Base-by-base conservation (phyloP, 35 echinoderm and acorn worm genomes). In the Lytechinus pictus region DNA sequence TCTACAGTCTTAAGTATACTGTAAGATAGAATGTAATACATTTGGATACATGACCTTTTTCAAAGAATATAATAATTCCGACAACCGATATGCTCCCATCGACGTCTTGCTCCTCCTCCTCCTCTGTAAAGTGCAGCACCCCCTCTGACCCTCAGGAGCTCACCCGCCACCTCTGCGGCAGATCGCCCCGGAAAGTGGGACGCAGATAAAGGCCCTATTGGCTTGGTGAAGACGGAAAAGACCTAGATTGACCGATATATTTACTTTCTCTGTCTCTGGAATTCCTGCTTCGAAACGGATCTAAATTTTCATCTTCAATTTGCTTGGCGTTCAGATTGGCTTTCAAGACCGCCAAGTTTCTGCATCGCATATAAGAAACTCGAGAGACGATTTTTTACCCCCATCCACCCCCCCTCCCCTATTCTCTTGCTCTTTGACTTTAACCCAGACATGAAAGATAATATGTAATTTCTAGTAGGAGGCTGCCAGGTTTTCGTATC, bases 171-270 rank as follows among this genome's bases (percentile, higher is more conserved):
- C 28, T 54, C 16, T 90, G 88, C 16, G 88, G 29, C n/a, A 93
- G 55, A 54, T 54, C 54, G 92, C 27, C 92, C 66, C 92, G 92
- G 55, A 93, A 93, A 93, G 92, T 93, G 92, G 92, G 92, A 24
- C 92, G 92, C 92, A 93, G 92, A 93, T 93, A 93, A 93, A 93
- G 27, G 92, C 27, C 28, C 27, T 93, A 28, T 93, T 93, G 53
- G 52, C 52, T 93, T n/a, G 54, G 53, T 93, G 92, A 57, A 93
- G 92, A 93, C 54, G 52, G 92, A 93, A 57, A 93, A 93, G 52
- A 93, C 53, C 27, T 93, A 93, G 92, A 55, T 57, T 93, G 92
- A 57, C 92, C 54, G 52, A 54, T 54, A 93, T 57, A 53, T 93
- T 28, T 93, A 27, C 52, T 93, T 93, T 57, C 57, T 54, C 28